phyloP scores from a whole-genome alignment of 1,140 invertebrate genomes.

The Drosophila ananassae region DNA sequence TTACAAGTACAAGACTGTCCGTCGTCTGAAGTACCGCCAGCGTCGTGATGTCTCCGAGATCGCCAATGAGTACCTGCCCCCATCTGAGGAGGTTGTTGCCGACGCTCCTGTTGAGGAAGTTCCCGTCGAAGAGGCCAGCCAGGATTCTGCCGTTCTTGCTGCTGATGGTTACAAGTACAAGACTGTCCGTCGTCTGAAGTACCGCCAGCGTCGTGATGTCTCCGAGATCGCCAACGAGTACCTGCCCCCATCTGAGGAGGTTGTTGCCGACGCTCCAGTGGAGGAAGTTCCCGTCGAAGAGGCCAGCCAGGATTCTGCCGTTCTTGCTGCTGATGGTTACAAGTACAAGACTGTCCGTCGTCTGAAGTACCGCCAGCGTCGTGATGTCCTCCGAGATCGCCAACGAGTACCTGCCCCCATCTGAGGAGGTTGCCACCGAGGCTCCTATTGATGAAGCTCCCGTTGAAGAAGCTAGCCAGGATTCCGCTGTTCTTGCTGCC shows the following conservation, averaged over 20 bases:
- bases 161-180: constrained; percentile 69
- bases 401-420: constrained; percentile 64
- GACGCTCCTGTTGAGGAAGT: too few relatives aligned
- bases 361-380: constrained; percentile 56
- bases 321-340: constrained; percentile 67
- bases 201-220: constrained; percentile 69
- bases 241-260: constrained; percentile 55
- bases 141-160: constrained; percentile 53
- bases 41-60: constrained; percentile 50
- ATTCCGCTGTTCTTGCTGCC: constrained; percentile 40
- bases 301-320: constrained; percentile 51
- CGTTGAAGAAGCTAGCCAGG: constrained; percentile 18
- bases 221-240: constrained; percentile 61
- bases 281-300: constrained; percentile 33
- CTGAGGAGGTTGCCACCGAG: constrained; percentile 44
- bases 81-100: constrained; percentile 48
- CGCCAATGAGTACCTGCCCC: constrained; percentile 53
- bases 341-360: constrained; percentile 60
- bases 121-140: constrained; percentile 26
- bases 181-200: constrained; percentile 60
- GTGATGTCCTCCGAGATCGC: constrained; percentile 58
- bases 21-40: constrained; percentile 52
- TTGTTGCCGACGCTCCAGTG: constrained; percentile 32
- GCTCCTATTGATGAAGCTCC: constrained; percentile 22
- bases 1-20: constrained; percentile 60